phyloP scores from a whole-genome alignment of 1,140 invertebrate species.

The Pseudomyrmex flavicornis region DNA sequence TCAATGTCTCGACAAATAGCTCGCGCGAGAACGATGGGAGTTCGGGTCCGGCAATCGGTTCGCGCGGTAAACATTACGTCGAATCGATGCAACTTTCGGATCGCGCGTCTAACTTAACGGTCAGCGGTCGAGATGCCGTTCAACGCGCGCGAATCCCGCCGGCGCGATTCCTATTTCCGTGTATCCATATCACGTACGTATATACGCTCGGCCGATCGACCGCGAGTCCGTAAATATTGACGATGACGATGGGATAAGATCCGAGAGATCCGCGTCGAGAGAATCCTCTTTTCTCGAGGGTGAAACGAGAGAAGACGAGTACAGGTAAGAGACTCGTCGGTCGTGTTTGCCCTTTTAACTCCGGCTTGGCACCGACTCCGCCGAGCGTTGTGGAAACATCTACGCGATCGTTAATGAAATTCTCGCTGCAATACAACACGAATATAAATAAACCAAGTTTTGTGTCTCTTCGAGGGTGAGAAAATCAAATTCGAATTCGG shows the following conservation, averaged over 20 bases:
- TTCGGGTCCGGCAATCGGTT: background rate
- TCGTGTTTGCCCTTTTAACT: constrained; percentile 64
- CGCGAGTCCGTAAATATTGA: constrained; percentile 65
- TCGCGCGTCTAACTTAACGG: constrained; percentile 42
- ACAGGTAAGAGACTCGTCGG: background rate
- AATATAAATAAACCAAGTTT: no score
- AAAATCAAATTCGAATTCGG: no score
- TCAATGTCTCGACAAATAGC: constrained; percentile 4
- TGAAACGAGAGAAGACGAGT: constrained; percentile 10
- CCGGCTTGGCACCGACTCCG: background rate
- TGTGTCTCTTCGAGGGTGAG: no score
- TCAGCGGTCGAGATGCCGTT: background rate
- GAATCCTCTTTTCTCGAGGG: background rate
- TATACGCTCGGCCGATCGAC: background rate
- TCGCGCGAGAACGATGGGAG: background rate
- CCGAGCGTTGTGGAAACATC: constrained; percentile 61
- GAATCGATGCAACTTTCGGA: constrained; percentile 30
- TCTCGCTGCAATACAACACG: no score
- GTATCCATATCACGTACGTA: constrained; percentile 42
- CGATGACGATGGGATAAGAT: constrained; percentile 40
- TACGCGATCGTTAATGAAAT: constrained; percentile 34
- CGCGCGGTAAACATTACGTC: background rate
- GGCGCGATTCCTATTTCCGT: background rate
- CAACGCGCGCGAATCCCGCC: background rate
- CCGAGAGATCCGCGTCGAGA: background rate